Evolutionary conservation across 2,113 vertebrate genomes (phyloP), one percentile per base, ranked within the genome.

Genomic region (Prunella fulvescens): DNA sequence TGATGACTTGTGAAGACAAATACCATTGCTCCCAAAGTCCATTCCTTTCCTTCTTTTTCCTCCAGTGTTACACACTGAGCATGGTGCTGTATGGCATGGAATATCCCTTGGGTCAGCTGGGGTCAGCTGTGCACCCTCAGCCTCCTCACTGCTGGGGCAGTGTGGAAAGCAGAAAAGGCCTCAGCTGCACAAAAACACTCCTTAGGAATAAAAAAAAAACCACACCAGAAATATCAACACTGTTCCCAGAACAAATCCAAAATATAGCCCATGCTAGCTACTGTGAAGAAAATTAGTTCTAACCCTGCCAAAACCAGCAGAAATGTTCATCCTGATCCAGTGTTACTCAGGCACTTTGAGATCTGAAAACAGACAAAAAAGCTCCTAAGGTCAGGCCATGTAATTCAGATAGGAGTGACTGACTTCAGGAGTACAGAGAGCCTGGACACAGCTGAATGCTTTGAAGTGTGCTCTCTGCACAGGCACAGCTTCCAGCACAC

Each of bases 81-180:
- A 8, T 1, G 9, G 25, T 14, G 6, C 56, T 4, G 1, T 26
- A 9, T 19, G 29, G 6, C 28, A 3, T 24, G 60, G 60, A 26
- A 14, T 48, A 33, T 37, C 35, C 45, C 45, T 48, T 14, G 18
- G 35, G 31, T 37, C 31, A 54, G 7, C 0, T 53, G n/a, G 45
- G 20, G 12, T 48, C 31, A 37, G 22, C 54, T 61, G 22, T 48
- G 35, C 19, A 37, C 9, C 12, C 50, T 19, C 40, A 54, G 11
- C 25, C 53, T 54, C 17, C 40, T 61, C 60, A 12, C 53, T 73
- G 35, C 1, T 29, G 35, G 22, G 19, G 5, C 47, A 54, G 7
- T 28, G 53, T 42, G 67, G 18, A n/a, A 48, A 42, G 19, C 19
- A 74, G 26, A 31, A 73, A 66, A 73, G 31, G 31, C 35, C 26